Percentiles rank a stretch among this genome's conserved stretches.
Evolutionary conservation across 2,797 vertebrate species (phyloP).

Genomic region (Petrocephalus sullivani): DNA sequence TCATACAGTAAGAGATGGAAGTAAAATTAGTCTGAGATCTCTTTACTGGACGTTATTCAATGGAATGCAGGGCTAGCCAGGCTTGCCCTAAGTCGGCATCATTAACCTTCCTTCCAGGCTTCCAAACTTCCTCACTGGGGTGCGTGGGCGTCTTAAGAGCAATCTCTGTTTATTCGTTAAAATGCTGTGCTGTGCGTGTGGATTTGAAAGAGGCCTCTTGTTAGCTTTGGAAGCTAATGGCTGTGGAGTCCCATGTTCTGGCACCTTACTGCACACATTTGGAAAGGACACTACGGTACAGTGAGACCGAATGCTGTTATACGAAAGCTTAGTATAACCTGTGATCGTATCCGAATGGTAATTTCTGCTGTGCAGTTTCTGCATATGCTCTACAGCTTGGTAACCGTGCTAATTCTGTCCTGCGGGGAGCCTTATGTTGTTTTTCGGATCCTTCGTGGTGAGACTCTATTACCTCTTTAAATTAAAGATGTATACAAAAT

Average conservation of each 20-base stretch:
- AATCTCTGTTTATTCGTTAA: neutral
- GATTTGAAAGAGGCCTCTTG: neutral
- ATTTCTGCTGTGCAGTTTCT: neutral
- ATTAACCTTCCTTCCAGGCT: neutral
- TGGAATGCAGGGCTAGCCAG: neutral
- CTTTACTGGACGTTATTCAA: neutral
- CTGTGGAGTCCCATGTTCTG: neutral
- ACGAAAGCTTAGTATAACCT: neutral
- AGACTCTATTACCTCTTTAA: neutral
- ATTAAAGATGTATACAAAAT: neutral
- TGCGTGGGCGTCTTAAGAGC: neutral
- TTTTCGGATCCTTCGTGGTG: neutral
- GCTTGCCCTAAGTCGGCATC: neutral
- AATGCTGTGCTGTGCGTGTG: neutral
- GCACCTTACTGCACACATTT: neutral
- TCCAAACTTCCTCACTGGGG: neutral
- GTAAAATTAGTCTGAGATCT: neutral
- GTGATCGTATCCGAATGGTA: neutral
- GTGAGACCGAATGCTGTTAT: neutral
- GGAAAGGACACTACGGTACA: neutral
- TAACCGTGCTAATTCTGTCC: neutral
- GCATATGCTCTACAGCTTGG: neutral
- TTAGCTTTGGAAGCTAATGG: neutral
- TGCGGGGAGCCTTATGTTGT: neutral
- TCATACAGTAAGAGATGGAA: neutral